Conservation (phyloP, 2,888 invertebrate species). For the Galerucella calmariensis region DNA sequence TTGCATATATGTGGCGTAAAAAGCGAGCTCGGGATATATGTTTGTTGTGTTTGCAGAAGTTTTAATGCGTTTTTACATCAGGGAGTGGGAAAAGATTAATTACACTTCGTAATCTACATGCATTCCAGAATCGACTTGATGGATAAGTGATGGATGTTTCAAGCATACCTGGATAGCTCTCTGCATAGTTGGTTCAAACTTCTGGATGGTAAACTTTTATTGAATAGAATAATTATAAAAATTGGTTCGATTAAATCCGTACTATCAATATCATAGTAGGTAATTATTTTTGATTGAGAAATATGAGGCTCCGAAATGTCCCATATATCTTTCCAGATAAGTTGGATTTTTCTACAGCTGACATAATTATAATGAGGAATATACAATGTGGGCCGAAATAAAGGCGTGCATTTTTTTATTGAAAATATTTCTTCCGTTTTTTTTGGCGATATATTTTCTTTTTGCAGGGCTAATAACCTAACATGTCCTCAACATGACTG, state of each 20-base stretch:
- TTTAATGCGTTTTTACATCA: conserved; percentile 26
- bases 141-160: conserved; percentile 12
- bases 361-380: too few species aligned
- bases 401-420: too few species aligned
- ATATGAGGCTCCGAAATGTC: too few species aligned
- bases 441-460: too few species aligned
- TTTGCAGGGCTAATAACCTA: too few species aligned
- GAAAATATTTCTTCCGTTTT: too few species aligned
- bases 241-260: too few species aligned
- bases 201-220: not conserved
- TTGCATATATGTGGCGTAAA: conserved; percentile 8
- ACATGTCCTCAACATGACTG: too few species aligned
- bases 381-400: too few species aligned
- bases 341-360: too few species aligned
- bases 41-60: conserved; percentile 6
- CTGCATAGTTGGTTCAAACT: not conserved
- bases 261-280: too few species aligned
- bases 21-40: not conserved
- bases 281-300: not conserved
- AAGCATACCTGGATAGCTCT: not conserved
- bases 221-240: not conserved
- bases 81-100: conserved; percentile 24
- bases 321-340: too few species aligned
- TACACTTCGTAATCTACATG: conserved; percentile 20
- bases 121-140: conserved; percentile 21